Percentiles rank a stretch among this genome's conserved stretches.
phyloP scores from a whole-genome alignment of 1,140 invertebrate species.

The Bradysia coprophila region DNA sequence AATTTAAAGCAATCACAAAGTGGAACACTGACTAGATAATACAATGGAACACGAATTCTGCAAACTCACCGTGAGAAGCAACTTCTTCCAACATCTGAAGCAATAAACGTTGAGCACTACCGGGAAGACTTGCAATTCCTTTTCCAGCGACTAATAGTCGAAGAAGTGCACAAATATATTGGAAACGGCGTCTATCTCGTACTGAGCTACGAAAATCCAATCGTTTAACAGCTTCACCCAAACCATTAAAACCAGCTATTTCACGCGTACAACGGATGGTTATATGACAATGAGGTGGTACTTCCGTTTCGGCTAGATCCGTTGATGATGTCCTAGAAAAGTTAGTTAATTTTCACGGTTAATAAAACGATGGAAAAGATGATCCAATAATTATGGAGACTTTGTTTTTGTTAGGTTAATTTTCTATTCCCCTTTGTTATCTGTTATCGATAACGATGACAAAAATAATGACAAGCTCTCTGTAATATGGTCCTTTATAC shows the following conservation, averaged over 20 bases:
- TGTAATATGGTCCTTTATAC: too few relatives aligned
- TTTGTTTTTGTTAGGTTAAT: too few relatives aligned
- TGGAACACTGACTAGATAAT: background rate
- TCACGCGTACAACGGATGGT: constrained; percentile 81
- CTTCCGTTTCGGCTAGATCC: constrained; percentile 31
- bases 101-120: constrained; percentile 81
- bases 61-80: constrained; percentile 58
- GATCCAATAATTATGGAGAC: too few relatives aligned
- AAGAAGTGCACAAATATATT: constrained; percentile 88
- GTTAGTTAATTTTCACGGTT: too few relatives aligned
- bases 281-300: constrained; percentile 82
- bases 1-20: too few relatives aligned
- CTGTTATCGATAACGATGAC: too few relatives aligned
- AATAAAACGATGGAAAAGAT: too few relatives aligned
- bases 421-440: too few relatives aligned
- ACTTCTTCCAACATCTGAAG: constrained; percentile 89
- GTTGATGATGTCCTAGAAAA: too few relatives aligned
- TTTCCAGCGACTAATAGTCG: constrained; percentile 73
- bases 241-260: constrained; percentile 87
- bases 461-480: too few relatives aligned
- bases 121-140: constrained; percentile 63
- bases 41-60: background rate
- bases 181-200: constrained; percentile 81
- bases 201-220: constrained; percentile 89
- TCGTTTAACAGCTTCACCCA: constrained; percentile 86